Percentiles rank a stretch among this genome's conserved stretches.
phyloP scores from a whole-genome alignment of 2,113 vertebrate genomes.

The Cranoglanis bouderius region DNA sequence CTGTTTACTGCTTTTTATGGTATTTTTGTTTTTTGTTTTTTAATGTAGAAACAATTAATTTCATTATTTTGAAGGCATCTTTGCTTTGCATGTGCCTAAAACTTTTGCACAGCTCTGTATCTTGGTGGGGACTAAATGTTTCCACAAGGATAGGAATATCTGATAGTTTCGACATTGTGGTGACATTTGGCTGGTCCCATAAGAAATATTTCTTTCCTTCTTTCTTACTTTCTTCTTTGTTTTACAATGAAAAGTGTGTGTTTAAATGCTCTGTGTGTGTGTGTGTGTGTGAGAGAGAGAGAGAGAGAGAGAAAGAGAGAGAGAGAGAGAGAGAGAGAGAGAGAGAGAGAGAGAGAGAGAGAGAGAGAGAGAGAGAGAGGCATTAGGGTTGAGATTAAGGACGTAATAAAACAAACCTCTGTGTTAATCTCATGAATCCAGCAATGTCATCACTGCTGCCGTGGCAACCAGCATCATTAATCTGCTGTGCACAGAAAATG shows the following conservation, averaged over 20 bases:
- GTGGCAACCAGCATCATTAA: constrained; percentile 18
- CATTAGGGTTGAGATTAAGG: background rate
- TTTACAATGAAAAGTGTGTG: background rate
- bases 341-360: background rate
- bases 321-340: background rate
- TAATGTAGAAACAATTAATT: too few species aligned
- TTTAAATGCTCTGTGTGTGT: constrained; percentile 3
- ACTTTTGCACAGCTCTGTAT: too few species aligned
- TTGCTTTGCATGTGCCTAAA: too few species aligned
- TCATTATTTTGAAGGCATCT: too few species aligned
- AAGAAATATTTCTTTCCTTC: background rate
- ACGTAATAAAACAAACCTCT: background rate
- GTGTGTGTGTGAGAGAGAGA: constrained; percentile 20
- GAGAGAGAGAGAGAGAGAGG: background rate
- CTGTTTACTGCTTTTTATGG: too few species aligned
- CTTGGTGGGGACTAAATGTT: background rate
- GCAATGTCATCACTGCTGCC: constrained; percentile 5
- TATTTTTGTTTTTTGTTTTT: too few species aligned
- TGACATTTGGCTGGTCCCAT: background rate
- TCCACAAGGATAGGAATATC: background rate
- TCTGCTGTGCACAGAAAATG: constrained; percentile 26
- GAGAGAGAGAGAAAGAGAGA: background rate
- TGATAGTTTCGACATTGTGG: background rate
- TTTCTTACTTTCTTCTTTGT: background rate
- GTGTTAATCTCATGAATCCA: constrained; percentile 36